Evolutionary conservation across 2,113 vertebrate species (phyloP), one percentile per base, ranked within the genome.

Genomic region (Plectropomus leopardus): DNA sequence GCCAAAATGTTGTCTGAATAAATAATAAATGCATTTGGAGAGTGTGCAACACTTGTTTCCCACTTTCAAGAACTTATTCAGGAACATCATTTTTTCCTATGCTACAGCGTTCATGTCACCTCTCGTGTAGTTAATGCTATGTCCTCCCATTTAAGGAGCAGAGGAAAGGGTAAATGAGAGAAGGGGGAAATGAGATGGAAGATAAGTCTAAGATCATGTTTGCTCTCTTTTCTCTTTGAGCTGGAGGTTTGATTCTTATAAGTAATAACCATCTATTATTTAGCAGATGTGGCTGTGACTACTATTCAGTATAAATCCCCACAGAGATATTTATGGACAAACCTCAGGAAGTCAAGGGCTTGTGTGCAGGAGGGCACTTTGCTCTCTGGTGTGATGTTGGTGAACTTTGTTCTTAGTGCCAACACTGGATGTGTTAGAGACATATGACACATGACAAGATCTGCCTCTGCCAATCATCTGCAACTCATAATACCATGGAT

Each of bases 371-470:
- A 58, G 61, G 51, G 15, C 30, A 57, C 28, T 57, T 64, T 3
- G 21, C 16, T 81, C 17, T n/a, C 48, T 51, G 19, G 10, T 36
- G 3, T 54, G 36, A 64, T 50, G 7, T 50, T 8, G 21, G 68
- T 70, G 36, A 59, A 17, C 23, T 53, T 73, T 80, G 57, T 77
- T 80, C 48, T 47, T 21, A 21, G 17, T 47, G 45, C 17, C 19
- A 47, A 21, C 36, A 40, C 8, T 40, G 36, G 8, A 40, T 40
- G 36, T 40, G 36, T 40, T 10, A 40, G 36, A 40, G 36, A 40
- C 36, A 10, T 40, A n/a, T 23, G n/a, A 23, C 21, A 23, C 23
- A n/a, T 24, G 6, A 36, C 34, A 32, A 47, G 1, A 44, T 66
- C 10, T 55, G 17, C 2, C 23, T 63, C 16, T 10, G 34, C 5